These are phyloP conservation scores for Sialia sialis DNA, from an alignment of 2,113 vertebrate species.

Conservation along the genomic window DNA sequence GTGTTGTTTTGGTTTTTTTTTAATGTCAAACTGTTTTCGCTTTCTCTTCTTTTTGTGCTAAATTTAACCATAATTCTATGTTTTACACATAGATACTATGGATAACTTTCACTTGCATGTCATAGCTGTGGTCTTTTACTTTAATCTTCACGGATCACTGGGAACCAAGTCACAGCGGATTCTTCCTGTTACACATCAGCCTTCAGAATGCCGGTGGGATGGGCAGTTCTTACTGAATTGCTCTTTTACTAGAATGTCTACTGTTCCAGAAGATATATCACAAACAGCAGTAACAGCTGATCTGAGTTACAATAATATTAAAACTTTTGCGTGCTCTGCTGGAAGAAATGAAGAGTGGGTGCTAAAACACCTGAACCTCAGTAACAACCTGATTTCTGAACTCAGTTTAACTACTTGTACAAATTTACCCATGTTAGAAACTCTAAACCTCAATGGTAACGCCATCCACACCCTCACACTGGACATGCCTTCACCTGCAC, in stretches of 20 bases:
- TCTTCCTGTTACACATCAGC: neutral
- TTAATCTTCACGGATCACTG: conserved; percentile 10
- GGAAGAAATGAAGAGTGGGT: neutral
- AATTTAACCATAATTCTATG: neutral
- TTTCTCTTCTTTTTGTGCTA: neutral
- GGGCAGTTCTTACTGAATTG: conserved; percentile 14
- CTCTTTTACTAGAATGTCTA: conserved; percentile 19
- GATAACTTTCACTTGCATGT: conserved; percentile 1
- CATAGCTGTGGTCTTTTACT: conserved; percentile 5
- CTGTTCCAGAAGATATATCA: neutral
- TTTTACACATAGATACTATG: conserved; percentile 55
- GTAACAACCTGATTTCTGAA: conserved; percentile 48
- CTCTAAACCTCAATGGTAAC: conserved; percentile 47
- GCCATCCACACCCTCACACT: conserved; percentile 19
- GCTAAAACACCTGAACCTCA: conserved; percentile 60
- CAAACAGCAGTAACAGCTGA: neutral
- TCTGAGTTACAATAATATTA: conserved; percentile 10
- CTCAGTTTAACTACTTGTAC: conserved; percentile 22
- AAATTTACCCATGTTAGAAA: conserved; percentile 45
- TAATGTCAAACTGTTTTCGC: neutral
- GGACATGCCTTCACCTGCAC: neutral
- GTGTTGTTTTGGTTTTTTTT: neutral
- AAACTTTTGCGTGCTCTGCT: neutral
- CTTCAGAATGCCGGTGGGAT: neutral
- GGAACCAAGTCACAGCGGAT: neutral